Evolutionary conservation across 2,888 invertebrate genomes (phyloP).

Genomic region (Agrochola lychnidis): DNA sequence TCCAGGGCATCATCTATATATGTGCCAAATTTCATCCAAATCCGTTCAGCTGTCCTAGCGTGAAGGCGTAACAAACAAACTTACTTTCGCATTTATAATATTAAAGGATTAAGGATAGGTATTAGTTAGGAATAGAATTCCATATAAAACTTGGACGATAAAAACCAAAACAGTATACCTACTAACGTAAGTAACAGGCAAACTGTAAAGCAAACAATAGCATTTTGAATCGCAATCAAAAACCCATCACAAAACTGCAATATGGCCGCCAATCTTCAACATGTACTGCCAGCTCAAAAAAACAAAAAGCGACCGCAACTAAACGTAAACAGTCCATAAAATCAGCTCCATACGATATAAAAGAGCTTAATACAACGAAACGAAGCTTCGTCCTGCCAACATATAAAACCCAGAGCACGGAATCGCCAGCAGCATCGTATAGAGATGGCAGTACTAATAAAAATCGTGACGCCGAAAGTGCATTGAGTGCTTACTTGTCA

Average conservation of each 20-base stretch:
- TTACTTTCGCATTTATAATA: too few relatives aligned
- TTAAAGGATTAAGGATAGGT: too few relatives aligned
- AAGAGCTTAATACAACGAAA: conserved; percentile 33
- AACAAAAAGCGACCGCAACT: conserved; percentile 11
- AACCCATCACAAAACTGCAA: conserved; percentile 2
- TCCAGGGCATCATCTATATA: too few relatives aligned
- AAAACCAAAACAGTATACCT: background rate
- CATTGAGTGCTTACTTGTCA: too few relatives aligned
- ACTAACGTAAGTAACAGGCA: too few relatives aligned
- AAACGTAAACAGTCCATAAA: conserved; percentile 48
- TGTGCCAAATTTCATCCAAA: too few relatives aligned
- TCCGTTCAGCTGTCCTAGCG: too few relatives aligned
- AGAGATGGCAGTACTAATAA: background rate
- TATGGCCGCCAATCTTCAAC: conserved; percentile 13
- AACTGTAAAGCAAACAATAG: background rate
- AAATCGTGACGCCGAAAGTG: background rate
- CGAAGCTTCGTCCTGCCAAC: conserved; percentile 25
- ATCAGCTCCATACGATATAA: conserved; percentile 43
- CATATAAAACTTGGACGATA: background rate
- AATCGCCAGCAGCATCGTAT: background rate
- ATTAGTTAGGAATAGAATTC: too few relatives aligned
- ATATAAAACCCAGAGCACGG: background rate
- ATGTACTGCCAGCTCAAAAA: background rate
- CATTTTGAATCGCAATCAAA: background rate
- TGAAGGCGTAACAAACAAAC: too few relatives aligned